Evolutionary conservation across 2,797 vertebrate genomes (phyloP).

Genomic region (Onychomys torridus): DNA sequence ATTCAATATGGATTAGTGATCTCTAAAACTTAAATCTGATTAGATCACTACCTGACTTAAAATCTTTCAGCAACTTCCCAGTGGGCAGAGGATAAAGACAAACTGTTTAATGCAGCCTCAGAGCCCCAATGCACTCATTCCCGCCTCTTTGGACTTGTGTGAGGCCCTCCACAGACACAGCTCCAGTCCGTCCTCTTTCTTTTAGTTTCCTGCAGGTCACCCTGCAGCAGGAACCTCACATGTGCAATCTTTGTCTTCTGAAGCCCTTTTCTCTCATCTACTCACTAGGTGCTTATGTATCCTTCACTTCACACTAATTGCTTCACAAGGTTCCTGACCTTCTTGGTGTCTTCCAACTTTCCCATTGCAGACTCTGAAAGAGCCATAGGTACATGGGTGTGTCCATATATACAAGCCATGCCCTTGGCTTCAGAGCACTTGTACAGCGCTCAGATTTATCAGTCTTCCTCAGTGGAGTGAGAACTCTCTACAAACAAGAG

Average conservation of each 20-base stretch:
- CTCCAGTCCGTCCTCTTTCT: neutral
- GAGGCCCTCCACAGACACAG: neutral
- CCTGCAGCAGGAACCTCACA: neutral
- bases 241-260: neutral
- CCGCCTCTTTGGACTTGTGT: neutral
- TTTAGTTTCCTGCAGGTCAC: neutral
- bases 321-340: neutral
- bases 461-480: neutral
- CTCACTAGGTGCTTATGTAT: neutral
- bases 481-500: neutral
- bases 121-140: neutral
- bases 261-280: neutral
- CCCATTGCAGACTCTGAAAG: neutral
- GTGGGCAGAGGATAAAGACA: slow-evolving; percentile 47
- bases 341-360: neutral
- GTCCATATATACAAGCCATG: neutral
- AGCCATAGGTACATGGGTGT: neutral
- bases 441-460: neutral
- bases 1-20: slow-evolving; percentile 62
- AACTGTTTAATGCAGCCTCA: neutral
- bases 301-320: neutral
- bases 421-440: neutral
- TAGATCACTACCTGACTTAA: slow-evolving; percentile 39
- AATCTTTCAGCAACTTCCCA: slow-evolving; percentile 44
- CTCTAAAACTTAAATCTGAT: slow-evolving; percentile 73